Evolutionary conservation across 2,113 vertebrate genomes (phyloP).

Genomic region (Madoqua kirkii): DNA sequence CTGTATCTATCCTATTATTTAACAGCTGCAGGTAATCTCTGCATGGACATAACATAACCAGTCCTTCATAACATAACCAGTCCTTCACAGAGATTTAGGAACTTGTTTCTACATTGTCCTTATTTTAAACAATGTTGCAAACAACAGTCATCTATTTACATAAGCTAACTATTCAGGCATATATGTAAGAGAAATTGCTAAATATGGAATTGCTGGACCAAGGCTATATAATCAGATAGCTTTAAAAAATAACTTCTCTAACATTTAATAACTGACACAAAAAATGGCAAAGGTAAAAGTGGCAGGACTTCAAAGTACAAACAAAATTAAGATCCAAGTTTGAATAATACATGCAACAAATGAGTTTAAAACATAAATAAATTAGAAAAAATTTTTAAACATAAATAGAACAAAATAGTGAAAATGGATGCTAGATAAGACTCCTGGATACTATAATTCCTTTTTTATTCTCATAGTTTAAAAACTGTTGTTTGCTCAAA

Average conservation of each 20-base stretch:
- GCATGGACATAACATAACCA: not conserved
- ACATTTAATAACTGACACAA: not conserved
- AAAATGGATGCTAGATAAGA: not conserved
- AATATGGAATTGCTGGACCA: not conserved
- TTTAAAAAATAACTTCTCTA: not conserved
- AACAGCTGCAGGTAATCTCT: not conserved
- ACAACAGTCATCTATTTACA: not conserved
- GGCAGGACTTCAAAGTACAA: not conserved
- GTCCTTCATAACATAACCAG: not conserved
- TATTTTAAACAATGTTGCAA: not conserved
- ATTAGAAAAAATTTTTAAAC: not conserved
- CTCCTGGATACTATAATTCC: not conserved
- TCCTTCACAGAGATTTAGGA: not conserved
- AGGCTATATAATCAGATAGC: not conserved
- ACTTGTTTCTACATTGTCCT: not conserved
- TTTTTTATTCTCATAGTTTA: not conserved
- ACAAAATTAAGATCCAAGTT: not conserved
- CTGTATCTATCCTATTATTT: not conserved
- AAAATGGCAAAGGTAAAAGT: not conserved
- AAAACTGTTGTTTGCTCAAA: not conserved
- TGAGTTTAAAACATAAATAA: not conserved
- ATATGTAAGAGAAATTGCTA: not conserved
- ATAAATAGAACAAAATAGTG: not conserved
- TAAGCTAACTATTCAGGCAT: not conserved
- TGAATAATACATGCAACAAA: not conserved